Evolutionary conservation across 2,888 invertebrate genomes (phyloP), one percentile per base, ranked within the genome.

Genomic region (Lordiphosa fenestrarum): DNA sequence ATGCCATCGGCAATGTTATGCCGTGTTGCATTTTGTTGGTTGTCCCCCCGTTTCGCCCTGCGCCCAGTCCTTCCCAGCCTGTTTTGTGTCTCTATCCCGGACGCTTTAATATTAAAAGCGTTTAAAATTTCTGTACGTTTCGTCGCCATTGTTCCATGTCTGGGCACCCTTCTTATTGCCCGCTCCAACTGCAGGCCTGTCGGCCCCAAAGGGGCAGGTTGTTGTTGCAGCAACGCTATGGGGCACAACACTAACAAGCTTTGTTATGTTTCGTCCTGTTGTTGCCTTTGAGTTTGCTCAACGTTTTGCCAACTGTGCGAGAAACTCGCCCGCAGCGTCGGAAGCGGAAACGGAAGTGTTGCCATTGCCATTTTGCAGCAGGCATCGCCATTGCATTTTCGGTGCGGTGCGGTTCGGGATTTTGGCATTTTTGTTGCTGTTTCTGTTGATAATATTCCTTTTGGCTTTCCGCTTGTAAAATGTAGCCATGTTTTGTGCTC

Each of bases 261-360:
- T 78, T 78, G 73, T 84, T 82, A 66, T 78, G 70, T 71, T 82
- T 62, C 55, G 54, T 50, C 38, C 37, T 42, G 58, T 41, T 59
- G 54, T 58, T 57, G 73, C 58, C 59, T 71, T 84, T 71, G 82
- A 70, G 85, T 78, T 78, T 82, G 77, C 66, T 67, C 52, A 80
- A 82, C 83, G 62, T 84, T 84, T 71, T 69, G 74, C 66, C 71
- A 71, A 71, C 74, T 81, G 82, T 65, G 64, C 66, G 64, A 70
- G 60, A 66, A 64, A 63, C 66, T 65, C 84, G 84, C 84, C 84
- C 65, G 67, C 73, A 69, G 65, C 67, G 69, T 67, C 83, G 84
- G 80, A 74, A 85, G 63, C 84, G 86, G 80, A 74, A 85, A 65
- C 84, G 86, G 86, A 84, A 82, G 80, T 82, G 72, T 83, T 86